Evolutionary conservation across 2,113 vertebrate genomes (phyloP).

Genomic region (Otocyon megalotis): DNA sequence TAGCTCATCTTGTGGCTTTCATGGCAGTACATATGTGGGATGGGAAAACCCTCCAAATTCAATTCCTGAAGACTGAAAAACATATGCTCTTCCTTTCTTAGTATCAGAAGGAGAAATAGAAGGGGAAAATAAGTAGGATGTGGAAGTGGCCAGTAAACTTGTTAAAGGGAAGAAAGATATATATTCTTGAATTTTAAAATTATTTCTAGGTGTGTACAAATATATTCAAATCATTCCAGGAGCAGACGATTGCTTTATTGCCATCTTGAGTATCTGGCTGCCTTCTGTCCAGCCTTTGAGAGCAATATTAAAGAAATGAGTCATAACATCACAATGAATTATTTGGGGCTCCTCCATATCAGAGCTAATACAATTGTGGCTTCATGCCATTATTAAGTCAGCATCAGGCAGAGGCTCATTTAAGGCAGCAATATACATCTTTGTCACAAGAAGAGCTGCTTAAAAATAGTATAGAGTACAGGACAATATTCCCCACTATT

Average conservation of each 20-base stretch:
- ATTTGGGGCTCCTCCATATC: background rate
- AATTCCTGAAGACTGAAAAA: slow-evolving; percentile 8
- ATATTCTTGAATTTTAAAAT: background rate
- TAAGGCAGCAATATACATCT: background rate
- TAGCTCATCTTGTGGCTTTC: background rate
- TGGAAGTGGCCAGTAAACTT: background rate
- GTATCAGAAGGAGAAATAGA: background rate
- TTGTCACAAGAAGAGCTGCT: background rate
- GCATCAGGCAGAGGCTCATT: slow-evolving; percentile 45
- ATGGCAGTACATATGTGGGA: background rate
- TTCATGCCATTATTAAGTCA: slow-evolving; percentile 53
- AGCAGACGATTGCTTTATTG: background rate
- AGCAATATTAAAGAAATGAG: slow-evolving; percentile 56
- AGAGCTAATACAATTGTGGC: slow-evolving; percentile 37
- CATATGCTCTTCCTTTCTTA: background rate
- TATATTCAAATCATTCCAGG: background rate
- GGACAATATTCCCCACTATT: background rate
- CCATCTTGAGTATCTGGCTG: background rate
- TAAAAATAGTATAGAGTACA: background rate
- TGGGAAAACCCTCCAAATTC: background rate
- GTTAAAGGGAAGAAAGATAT: background rate
- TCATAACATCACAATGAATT: background rate
- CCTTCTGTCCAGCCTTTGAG: background rate
- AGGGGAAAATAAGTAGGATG: background rate
- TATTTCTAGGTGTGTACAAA: background rate